Percentiles rank a stretch among this genome's conserved stretches.
Conservation (phyloP, 1,140 invertebrate genomes). For the Leucophenga varia region DNA sequence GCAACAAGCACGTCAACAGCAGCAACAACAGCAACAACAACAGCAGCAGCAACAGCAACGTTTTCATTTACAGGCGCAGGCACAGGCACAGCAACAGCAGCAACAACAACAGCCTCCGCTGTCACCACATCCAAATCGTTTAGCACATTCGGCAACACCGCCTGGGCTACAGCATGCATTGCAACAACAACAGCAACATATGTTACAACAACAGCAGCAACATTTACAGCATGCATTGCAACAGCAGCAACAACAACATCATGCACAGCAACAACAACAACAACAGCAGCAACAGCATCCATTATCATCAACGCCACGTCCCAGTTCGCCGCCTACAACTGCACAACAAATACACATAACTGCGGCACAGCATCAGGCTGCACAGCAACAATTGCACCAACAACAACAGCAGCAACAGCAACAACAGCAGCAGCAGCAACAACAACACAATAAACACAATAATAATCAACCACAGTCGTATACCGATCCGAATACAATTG, state of each 20-base stretch:
- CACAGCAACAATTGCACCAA: slow-evolving; percentile 45
- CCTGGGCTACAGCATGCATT: slow-evolving; percentile 45
- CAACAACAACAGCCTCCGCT: slow-evolving; percentile 32
- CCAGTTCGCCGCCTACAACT: slow-evolving; percentile 39
- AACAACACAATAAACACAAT: slow-evolving; percentile 16
- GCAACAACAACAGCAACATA: slow-evolving; percentile 38
- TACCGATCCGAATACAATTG: slow-evolving; percentile 55
- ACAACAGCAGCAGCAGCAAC: slow-evolving; percentile 27
- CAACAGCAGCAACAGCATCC: slow-evolving; percentile 10
- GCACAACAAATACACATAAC: slow-evolving; percentile 52
- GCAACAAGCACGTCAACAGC: slow-evolving; percentile 37
- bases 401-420: slow-evolving; percentile 43
- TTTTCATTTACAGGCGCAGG: too few relatives aligned
- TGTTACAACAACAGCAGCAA: slow-evolving; percentile 35
- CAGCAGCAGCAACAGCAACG: slow-evolving; percentile 20
- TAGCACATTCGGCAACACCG: slow-evolving; percentile 34
- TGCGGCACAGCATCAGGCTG: slow-evolving; percentile 47
- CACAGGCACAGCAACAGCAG: slow-evolving; percentile 24
- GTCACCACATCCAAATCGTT: slow-evolving; percentile 39
- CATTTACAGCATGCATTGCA: slow-evolving; percentile 21
- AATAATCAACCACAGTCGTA: slow-evolving; percentile 32
- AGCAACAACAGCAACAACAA: slow-evolving; percentile 40
- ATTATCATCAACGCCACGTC: slow-evolving; percentile 27
- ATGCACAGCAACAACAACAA: slow-evolving; percentile 37
- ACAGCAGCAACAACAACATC: slow-evolving; percentile 43